Evolutionary conservation across 2,888 invertebrate genomes (phyloP), one percentile per base, ranked within the genome.

Genomic region (Petrolisthes cinctipes): DNA sequence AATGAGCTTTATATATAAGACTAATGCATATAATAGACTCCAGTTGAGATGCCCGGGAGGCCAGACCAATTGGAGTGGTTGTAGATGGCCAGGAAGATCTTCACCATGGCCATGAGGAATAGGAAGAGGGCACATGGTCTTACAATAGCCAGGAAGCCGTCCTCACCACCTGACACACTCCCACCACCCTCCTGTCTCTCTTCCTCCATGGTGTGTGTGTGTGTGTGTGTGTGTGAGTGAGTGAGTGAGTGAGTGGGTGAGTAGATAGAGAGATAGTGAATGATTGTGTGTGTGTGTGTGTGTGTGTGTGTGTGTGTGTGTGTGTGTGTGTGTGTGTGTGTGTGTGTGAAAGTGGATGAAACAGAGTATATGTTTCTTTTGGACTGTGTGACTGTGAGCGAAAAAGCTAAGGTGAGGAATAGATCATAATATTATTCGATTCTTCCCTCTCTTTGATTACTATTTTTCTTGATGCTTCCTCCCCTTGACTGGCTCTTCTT

Each of bases 1-100:
- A 0, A 37, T 37, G 1, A 73, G 20, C 73, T 17, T 7, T 54
- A 56, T n/a, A n/a, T n/a, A 17, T 53, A 37, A 2, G 37, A 37
- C 54, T 68, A 82, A 82, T 82, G 61, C 51, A 66, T 61, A 37
- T 82, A 66, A 23, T 82, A 82, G 17, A 82, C 51, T 51, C 82
- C 82, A 6, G 51, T 6, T 4, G 51, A n/a, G 5, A 79, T 79
- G 53, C 54, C 66, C 37, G 4, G 37, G 17, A 82, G 51, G 3
- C 82, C 82, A 0, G 82, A 53, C 82, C 82, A 82, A 4, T 9
- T 17, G 7, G 61, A 37, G 51, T 82, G 82, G 53, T 82, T 82
- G n/a, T 82, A 82, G 66, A 82, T 37, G 11, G 61, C 3, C 0
- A 82, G 66, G 82, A 82, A 82, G 37, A 82, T n/a, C 51, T 66